These are phyloP conservation scores for Suncus etruscus DNA, from an alignment of 2,113 vertebrate species.

Conservation along the genomic window DNA sequence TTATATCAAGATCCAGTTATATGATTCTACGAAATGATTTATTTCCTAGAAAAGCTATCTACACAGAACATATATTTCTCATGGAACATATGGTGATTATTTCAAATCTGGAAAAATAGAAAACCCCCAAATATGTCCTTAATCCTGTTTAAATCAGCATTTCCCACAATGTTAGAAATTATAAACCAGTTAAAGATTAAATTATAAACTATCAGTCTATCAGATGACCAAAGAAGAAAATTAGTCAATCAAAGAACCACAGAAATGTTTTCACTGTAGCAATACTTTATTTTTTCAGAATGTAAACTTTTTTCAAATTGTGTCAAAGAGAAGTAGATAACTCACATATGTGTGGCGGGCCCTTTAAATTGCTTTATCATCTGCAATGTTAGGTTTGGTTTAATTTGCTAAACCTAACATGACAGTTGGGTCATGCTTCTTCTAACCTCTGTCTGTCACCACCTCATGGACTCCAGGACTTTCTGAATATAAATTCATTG, in stretches of 20 bases:
- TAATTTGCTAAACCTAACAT: constrained; percentile 78
- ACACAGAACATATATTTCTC: not conserved
- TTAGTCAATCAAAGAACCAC: constrained; percentile 41
- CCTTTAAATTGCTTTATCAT: constrained; percentile 83
- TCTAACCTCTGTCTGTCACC: constrained; percentile 80
- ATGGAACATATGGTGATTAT: not conserved
- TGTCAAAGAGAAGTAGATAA: constrained; percentile 63
- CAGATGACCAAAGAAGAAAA: not conserved
- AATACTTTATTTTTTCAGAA: constrained; percentile 46
- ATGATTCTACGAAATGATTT: not conserved
- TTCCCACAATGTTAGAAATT: constrained; percentile 42
- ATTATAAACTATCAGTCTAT: constrained; percentile 57
- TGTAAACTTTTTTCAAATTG: constrained; percentile 78
- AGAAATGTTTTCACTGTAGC: constrained; percentile 74
- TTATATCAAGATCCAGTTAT: constrained; percentile 17
- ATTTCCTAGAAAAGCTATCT: not conserved
- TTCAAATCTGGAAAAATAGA: constrained; percentile 11
- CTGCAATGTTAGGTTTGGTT: constrained; percentile 84
- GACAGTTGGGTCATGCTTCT: constrained; percentile 79
- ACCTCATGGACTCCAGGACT: constrained; percentile 75
- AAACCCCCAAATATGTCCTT: not conserved
- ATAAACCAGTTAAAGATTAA: constrained; percentile 58
- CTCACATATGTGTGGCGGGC: constrained; percentile 47
- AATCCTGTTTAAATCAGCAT: not conserved
- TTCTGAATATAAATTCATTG: constrained; percentile 68